A percentile compares a stretch with the other conserved stretches of the same genome.
Evolutionary conservation across 2,888 invertebrate genomes (phyloP).

Genomic region (Stramonita haemastoma): DNA sequence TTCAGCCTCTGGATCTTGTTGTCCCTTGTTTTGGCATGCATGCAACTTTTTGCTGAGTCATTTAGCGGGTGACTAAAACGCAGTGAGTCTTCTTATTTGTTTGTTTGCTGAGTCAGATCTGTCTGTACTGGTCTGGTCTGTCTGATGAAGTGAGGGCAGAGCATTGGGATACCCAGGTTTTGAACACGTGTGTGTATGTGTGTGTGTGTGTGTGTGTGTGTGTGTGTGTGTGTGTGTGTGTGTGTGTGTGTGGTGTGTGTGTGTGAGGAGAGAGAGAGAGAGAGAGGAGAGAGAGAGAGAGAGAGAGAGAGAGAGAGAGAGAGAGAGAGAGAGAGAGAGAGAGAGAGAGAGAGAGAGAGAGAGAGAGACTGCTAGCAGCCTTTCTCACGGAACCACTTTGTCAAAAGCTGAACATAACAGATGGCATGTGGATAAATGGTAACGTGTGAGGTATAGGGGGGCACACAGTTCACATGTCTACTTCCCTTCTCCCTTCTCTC

Average conservation of each 20-base stretch:
- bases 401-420: not conserved
- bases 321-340: slow-evolving; percentile 10
- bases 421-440: not conserved
- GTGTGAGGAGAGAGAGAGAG: slow-evolving; percentile 25
- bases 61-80: not conserved
- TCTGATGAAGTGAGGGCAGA: too few relatives aligned
- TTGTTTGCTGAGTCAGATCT: too few relatives aligned
- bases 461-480: too few relatives aligned
- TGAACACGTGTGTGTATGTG: not conserved
- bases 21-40: too few relatives aligned
- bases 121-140: too few relatives aligned
- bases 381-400: not conserved
- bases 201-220: slow-evolving; percentile 5
- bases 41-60: too few relatives aligned
- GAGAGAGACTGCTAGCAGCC: not conserved
- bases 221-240: too few relatives aligned
- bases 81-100: not conserved
- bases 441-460: not conserved
- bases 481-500: too few relatives aligned
- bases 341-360: not conserved
- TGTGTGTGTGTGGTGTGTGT: too few relatives aligned
- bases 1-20: too few relatives aligned
- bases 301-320: slow-evolving; percentile 16
- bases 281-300: slow-evolving; percentile 44
- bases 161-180: not conserved